Evolutionary conservation across 2,113 vertebrate species (phyloP).

Genomic region (Peucedramus taeniatus): DNA sequence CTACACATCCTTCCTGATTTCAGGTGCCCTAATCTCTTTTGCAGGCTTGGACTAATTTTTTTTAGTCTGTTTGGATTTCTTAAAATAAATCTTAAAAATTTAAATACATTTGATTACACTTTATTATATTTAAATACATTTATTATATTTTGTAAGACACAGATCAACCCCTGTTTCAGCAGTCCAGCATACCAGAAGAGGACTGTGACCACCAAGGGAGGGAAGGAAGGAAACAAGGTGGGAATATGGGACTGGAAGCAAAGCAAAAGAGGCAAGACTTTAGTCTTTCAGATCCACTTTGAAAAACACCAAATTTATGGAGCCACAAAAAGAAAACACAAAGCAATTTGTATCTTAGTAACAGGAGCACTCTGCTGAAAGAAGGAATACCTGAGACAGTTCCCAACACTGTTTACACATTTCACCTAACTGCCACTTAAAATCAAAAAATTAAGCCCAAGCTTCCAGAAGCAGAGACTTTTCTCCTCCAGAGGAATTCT

Average conservation of each 20-base stretch:
- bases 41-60: neutral
- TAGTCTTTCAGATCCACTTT: neutral
- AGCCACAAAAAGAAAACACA: neutral
- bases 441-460: neutral
- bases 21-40: neutral
- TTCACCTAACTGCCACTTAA: neutral
- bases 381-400: neutral
- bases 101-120: neutral
- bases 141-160: neutral
- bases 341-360: neutral
- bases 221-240: neutral
- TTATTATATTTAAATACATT: neutral
- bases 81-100: neutral
- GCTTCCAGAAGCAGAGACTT: neutral
- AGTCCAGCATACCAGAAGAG: neutral
- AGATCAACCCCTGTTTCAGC: rapidly evolving
- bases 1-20: neutral
- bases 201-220: neutral
- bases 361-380: neutral
- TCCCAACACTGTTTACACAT: neutral
- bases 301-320: neutral
- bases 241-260: neutral
- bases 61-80: neutral
- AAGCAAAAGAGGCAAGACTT: neutral
- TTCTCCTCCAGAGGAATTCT: neutral